Evolutionary conservation across 92 coral and sea anemone genomes (phyloP).

Genomic region (Galaxea fascicularis): DNA sequence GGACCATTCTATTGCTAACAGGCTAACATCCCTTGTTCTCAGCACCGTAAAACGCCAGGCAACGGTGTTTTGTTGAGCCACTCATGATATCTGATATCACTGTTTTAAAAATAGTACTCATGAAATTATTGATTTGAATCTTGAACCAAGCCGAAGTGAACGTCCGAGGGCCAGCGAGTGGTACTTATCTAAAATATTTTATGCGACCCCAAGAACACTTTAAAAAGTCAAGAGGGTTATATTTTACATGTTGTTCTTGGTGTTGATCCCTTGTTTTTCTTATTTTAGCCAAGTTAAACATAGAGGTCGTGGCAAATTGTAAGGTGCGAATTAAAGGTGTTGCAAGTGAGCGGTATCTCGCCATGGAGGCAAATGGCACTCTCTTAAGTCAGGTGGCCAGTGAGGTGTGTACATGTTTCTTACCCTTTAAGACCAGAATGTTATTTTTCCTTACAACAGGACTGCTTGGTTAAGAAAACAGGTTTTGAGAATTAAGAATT

Average conservation of each 20-base stretch:
- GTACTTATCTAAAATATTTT: too few species aligned
- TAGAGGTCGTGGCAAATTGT: slow-evolving; percentile 16
- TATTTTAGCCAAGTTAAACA: slow-evolving; percentile 25
- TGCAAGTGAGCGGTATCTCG: slow-evolving; percentile 39
- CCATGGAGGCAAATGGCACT: slow-evolving; percentile 42
- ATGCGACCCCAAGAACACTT: too few species aligned
- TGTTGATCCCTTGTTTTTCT: neutral
- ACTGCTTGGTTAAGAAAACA: neutral
- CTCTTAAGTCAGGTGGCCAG: neutral
- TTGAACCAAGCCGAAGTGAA: too few species aligned
- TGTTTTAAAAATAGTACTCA: too few species aligned
- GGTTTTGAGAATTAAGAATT: too few species aligned
- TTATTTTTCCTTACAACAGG: neutral
- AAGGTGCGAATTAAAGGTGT: slow-evolving; percentile 27
- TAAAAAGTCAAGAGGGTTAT: neutral
- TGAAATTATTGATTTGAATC: too few species aligned
- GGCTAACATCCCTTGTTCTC: too few species aligned
- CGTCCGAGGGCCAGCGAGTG: too few species aligned
- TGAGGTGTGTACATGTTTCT: slow-evolving; percentile 9
- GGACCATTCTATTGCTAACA: too few species aligned
- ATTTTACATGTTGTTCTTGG: neutral
- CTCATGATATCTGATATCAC: too few species aligned
- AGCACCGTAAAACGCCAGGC: too few species aligned
- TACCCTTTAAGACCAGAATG: neutral
- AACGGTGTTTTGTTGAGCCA: too few species aligned